A percentile compares a stretch with the other conserved stretches of the same genome.
Conservation (phyloP, 2,888 invertebrate species). For the Nomada flava region DNA sequence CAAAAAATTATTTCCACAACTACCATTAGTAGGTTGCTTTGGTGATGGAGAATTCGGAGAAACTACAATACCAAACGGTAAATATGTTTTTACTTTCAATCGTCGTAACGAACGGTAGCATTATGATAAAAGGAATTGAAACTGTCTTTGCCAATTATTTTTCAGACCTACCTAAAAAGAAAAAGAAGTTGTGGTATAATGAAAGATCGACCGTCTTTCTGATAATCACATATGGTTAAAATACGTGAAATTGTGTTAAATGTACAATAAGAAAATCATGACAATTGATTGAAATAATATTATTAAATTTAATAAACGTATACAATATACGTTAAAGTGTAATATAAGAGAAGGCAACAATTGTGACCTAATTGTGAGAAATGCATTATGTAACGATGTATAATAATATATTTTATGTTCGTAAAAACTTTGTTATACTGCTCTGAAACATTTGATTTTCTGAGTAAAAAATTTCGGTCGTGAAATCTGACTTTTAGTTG, state of each 20-base stretch:
- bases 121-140: background rate
- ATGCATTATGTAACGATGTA: slow-evolving; percentile 33
- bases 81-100: slow-evolving; percentile 35
- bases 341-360: slow-evolving; percentile 5
- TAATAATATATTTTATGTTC: slow-evolving; percentile 61
- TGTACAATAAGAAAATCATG: background rate
- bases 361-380: slow-evolving; percentile 18
- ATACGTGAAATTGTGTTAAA: background rate
- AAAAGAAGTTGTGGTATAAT: slow-evolving; percentile 22
- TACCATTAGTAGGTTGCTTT: slow-evolving; percentile 78
- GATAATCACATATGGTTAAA: slow-evolving; percentile 77
- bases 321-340: slow-evolving; percentile 6
- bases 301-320: slow-evolving; percentile 26
- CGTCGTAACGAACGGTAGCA: background rate
- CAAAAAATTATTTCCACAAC: slow-evolving; percentile 77
- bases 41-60: slow-evolving; percentile 80
- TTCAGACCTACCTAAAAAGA: slow-evolving; percentile 33
- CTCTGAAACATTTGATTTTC: background rate
- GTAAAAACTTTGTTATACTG: slow-evolving; percentile 6
- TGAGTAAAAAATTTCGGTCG: background rate
- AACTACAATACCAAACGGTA: slow-evolving; percentile 69
- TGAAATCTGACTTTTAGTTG: background rate
- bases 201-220: slow-evolving; percentile 75
- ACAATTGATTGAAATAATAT: slow-evolving; percentile 24
- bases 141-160: background rate